Base-by-base conservation (phyloP, 1,140 invertebrate species). In the Conus betulinus region DNA sequence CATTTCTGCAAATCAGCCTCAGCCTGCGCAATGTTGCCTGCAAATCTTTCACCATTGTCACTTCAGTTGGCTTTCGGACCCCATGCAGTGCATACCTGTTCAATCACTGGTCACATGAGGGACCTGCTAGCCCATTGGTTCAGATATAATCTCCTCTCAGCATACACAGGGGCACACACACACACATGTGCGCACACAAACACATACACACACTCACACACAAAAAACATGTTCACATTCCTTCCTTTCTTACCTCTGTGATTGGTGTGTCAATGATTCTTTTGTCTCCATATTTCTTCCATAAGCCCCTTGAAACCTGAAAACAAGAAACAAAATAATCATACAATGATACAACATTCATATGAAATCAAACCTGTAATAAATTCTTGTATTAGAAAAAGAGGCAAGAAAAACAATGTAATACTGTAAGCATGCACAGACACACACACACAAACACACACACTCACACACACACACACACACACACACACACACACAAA, bases 261-360 rank as follows among this genome's bases (percentile, higher is more conserved):
- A 99, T 99, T 23, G 99, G 99, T 20, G 99, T 99, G 94, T 99
- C 99, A 79, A 99, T 98, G 0, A 99, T 97, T 91, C 99, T 96
- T 94, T 98, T 98, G 94, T 99, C 99, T 10, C 99, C 99, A 96
- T 98, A 99, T 95, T 99, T 99, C 94, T 99, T 99, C 98, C 98
- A 99, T 51, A 99, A 95, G n/a, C 99, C 99, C 93, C 98, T 97
- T 57, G 97, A 98, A 52, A 98, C 97, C 97, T 96, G 87, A 13
- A 78, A 71, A 57, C 13, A 27, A 81, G 39, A 23, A 67, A n/a
- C 53, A 10, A 13, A 60, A 67, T 0, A 15, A 67, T 63, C 27
- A 7, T 27, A 57, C 13, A 84, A 25, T 13, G 5, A 15, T 55
- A 15, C 2, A n/a, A 10, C 53, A 15, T 63, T 25, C 4, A 15